phyloP scores from a whole-genome alignment of 2,888 invertebrate genomes.

The Xestoiulus laeticollis region DNA sequence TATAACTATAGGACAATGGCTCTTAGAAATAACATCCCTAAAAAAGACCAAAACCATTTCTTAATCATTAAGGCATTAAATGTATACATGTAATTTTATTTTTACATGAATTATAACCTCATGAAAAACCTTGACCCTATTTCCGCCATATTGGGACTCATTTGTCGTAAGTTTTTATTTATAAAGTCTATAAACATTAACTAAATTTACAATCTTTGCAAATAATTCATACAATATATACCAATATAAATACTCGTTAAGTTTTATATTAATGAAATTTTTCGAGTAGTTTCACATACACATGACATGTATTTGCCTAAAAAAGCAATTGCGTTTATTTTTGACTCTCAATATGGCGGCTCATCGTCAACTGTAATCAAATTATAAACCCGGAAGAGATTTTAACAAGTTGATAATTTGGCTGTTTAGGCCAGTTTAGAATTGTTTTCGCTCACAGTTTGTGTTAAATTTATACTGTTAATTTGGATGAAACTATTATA shows the following conservation, averaged over 20 bases:
- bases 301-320: too few relatives aligned
- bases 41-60: too few relatives aligned
- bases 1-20: too few relatives aligned
- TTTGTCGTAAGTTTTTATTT: not conserved
- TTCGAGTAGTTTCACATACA: not conserved
- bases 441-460: not conserved
- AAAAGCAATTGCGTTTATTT: too few relatives aligned
- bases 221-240: too few relatives aligned
- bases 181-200: too few relatives aligned
- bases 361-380: not conserved
- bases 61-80: too few relatives aligned
- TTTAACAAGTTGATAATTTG: not conserved
- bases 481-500: not conserved
- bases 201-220: too few relatives aligned
- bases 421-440: not conserved
- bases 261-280: not conserved
- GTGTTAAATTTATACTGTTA: not conserved
- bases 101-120: too few relatives aligned
- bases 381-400: not conserved
- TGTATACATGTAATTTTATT: too few relatives aligned
- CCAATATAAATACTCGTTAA: too few relatives aligned
- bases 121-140: slow-evolving; percentile 24
- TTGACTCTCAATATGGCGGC: not conserved
- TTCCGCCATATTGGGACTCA: not conserved
- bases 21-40: too few relatives aligned